Percentiles rank a stretch among this genome's conserved stretches.
Evolutionary conservation across 2,113 vertebrate species (phyloP).

Genomic region (Poeciliopsis prolifica): DNA sequence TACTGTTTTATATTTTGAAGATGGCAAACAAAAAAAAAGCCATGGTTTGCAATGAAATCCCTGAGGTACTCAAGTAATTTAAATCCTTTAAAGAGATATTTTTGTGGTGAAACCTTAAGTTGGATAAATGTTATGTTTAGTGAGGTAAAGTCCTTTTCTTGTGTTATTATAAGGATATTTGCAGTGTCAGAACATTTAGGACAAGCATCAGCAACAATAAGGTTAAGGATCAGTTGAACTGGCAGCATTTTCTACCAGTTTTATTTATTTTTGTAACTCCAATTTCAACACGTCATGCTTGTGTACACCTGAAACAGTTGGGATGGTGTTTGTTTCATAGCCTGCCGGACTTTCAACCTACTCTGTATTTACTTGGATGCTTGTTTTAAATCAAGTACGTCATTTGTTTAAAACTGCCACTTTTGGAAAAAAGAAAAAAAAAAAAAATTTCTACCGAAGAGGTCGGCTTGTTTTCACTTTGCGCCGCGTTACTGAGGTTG

Average conservation of each 20-base stretch:
- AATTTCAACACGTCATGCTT: slow-evolving; percentile 37
- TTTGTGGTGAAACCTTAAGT: slow-evolving; percentile 76
- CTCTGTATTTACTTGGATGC: slow-evolving; percentile 52
- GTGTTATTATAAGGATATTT: slow-evolving; percentile 71
- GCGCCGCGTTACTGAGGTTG: slow-evolving; percentile 57
- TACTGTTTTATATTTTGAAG: slow-evolving; percentile 77
- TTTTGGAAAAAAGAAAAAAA: slow-evolving; percentile 7
- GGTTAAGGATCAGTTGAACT: slow-evolving; percentile 66
- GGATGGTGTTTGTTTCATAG: slow-evolving; percentile 26
- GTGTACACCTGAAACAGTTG: slow-evolving; percentile 43
- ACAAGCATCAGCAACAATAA: slow-evolving; percentile 58
- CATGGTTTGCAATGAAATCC: slow-evolving; percentile 89
- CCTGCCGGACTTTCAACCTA: slow-evolving; percentile 28
- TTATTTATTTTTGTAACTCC: not conserved
- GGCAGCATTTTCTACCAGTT: slow-evolving; percentile 43
- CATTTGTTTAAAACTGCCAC: slow-evolving; percentile 62
- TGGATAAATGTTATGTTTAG: slow-evolving; percentile 76
- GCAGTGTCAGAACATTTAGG: slow-evolving; percentile 71
- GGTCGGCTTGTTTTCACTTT: slow-evolving; percentile 58
- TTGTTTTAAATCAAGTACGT: slow-evolving; percentile 48
- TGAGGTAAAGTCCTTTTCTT: slow-evolving; percentile 71
- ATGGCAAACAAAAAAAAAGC: slow-evolving; percentile 84
- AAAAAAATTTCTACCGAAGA: slow-evolving; percentile 39
- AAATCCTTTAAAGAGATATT: slow-evolving; percentile 71
- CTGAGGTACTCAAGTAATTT: slow-evolving; percentile 62